Percentiles rank a stretch among this genome's conserved stretches.
phyloP scores from a whole-genome alignment of 2,113 vertebrate species.

The Dicerorhinus sumatrensis region DNA sequence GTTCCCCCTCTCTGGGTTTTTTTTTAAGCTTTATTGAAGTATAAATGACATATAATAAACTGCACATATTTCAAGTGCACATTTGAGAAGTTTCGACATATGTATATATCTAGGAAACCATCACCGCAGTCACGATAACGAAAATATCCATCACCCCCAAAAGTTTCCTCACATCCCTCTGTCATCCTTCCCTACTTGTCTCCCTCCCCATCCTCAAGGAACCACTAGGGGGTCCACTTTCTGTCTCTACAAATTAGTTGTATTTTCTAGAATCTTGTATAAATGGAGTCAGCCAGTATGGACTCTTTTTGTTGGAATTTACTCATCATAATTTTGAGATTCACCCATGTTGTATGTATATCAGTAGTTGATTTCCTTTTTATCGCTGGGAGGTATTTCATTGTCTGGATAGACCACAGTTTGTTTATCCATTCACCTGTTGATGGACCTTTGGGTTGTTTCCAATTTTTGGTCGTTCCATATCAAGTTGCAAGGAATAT shows the following conservation, averaged over 20 bases:
- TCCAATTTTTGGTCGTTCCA: too few relatives aligned
- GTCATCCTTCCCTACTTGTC: not conserved
- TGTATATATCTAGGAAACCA: not conserved
- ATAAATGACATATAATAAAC: not conserved
- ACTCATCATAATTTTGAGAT: not conserved
- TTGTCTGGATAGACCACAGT: not conserved
- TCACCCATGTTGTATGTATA: not conserved
- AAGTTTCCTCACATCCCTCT: not conserved
- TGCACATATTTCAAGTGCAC: not conserved
- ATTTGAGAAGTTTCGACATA: not conserved
- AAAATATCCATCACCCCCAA: not conserved
- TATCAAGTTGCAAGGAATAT: not conserved
- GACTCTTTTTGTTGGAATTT: not conserved
- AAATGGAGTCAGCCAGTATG: not conserved
- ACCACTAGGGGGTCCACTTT: fast-evolving
- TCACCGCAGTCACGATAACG: not conserved
- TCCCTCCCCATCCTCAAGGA: not conserved
- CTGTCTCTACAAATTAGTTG: not conserved
- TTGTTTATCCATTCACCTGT: not conserved
- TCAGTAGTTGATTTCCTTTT: not conserved
- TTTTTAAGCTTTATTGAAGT: not conserved
- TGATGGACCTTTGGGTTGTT: not conserved
- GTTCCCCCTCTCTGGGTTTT: not conserved
- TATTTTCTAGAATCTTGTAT: not conserved
- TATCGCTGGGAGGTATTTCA: not conserved